These are phyloP conservation scores for Takifugu bimaculatus DNA, from an alignment of 2,113 vertebrate species.

Conservation along the genomic window DNA sequence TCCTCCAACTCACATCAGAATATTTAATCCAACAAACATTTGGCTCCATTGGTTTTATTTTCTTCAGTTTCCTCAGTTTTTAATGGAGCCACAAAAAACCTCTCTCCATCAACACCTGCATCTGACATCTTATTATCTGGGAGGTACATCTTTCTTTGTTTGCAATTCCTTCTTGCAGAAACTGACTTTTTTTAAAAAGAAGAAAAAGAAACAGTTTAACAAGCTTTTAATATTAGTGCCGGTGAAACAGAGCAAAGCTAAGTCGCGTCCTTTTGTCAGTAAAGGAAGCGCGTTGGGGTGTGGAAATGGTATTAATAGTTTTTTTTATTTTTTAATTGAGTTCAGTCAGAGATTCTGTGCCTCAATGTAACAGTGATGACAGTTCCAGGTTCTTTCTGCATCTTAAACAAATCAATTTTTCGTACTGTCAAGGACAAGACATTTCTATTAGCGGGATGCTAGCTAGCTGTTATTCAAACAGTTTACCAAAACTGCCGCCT, in stretches of 20 bases:
- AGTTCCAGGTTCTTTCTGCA: too few relatives aligned
- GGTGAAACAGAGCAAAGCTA: slow-evolving; percentile 27
- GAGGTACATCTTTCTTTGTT: slow-evolving; percentile 13
- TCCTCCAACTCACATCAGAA: not conserved
- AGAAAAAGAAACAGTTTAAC: too few relatives aligned
- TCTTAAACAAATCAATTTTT: too few relatives aligned
- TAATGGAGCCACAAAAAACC: not conserved
- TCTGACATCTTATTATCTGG: not conserved
- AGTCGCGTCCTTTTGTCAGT: slow-evolving; percentile 30
- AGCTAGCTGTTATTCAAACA: not conserved
- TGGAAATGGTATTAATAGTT: slow-evolving; percentile 36
- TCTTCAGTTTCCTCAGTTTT: not conserved
- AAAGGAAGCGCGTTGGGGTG: slow-evolving; percentile 26
- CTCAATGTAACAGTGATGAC: too few relatives aligned
- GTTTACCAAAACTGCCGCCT: slow-evolving; percentile 6
- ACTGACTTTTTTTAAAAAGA: not conserved
- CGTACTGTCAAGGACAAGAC: too few relatives aligned
- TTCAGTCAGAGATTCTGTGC: too few relatives aligned
- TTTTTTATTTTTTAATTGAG: slow-evolving; percentile 24
- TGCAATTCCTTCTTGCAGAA: too few relatives aligned
- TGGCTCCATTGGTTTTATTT: not conserved
- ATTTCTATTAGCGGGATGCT: too few relatives aligned
- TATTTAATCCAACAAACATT: too few relatives aligned
- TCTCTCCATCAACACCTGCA: not conserved
- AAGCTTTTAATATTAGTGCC: slow-evolving; percentile 7